These are phyloP conservation scores for Hydrophis major DNA, from an alignment of 2,797 vertebrate species.

Conservation along the genomic window DNA sequence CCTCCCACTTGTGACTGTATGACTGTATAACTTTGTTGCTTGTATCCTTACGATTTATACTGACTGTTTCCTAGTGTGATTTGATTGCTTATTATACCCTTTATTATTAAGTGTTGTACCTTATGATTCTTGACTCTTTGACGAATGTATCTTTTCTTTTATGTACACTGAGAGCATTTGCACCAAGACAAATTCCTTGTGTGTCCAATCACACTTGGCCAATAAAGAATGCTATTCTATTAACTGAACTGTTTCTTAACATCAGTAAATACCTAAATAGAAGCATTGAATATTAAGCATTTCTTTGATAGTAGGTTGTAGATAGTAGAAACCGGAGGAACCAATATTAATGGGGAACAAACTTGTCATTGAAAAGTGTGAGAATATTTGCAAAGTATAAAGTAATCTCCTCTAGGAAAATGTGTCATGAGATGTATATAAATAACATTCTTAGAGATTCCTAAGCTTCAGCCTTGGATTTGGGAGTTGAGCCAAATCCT, in stretches of 20 bases:
- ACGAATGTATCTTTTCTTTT: too few species aligned
- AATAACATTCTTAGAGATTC: background rate
- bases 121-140: too few species aligned
- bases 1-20: too few species aligned
- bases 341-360: background rate
- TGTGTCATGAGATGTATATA: background rate
- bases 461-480: background rate
- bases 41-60: too few species aligned
- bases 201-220: too few species aligned
- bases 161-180: too few species aligned
- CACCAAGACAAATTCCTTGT: too few species aligned
- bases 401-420: background rate
- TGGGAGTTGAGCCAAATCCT: conserved; percentile 13
- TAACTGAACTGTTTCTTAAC: background rate
- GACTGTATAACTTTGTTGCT: too few species aligned
- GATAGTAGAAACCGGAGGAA: background rate
- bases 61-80: too few species aligned
- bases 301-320: background rate
- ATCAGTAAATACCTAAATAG: background rate
- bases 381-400: background rate
- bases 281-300: background rate
- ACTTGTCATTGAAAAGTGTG: background rate
- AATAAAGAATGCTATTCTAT: too few species aligned
- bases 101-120: too few species aligned
- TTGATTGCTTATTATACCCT: too few species aligned